phyloP scores from a whole-genome alignment of 1,140 invertebrate genomes.

The Musca domestica region DNA sequence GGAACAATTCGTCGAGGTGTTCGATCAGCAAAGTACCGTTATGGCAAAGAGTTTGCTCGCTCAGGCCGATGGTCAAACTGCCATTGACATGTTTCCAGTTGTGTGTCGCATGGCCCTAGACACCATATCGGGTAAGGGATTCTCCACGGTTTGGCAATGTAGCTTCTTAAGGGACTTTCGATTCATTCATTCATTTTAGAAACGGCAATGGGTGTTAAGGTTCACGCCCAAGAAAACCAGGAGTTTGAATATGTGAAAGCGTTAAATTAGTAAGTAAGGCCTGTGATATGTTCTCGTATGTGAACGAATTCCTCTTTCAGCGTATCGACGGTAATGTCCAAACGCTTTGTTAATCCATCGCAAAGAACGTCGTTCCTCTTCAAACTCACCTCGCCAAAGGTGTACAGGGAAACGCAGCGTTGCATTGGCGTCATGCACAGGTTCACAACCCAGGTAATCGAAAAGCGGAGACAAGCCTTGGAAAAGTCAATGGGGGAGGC shows the following conservation, averaged over 20 bases:
- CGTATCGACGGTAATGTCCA: slow-evolving; percentile 36
- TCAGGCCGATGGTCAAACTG: slow-evolving; percentile 32
- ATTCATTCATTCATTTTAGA: no score
- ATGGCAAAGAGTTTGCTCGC: slow-evolving; percentile 56
- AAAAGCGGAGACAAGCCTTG: slow-evolving; percentile 50
- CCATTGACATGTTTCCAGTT: slow-evolving; percentile 22
- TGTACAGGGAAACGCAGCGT: slow-evolving; percentile 56
- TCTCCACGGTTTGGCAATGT: slow-evolving; percentile 35
- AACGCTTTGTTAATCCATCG: slow-evolving; percentile 36
- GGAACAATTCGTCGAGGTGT: slow-evolving; percentile 70
- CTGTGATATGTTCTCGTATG: slow-evolving; percentile 45
- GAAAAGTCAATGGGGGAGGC: slow-evolving; percentile 34
- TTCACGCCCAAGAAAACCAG: slow-evolving; percentile 67
- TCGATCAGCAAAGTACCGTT: slow-evolving; percentile 63
- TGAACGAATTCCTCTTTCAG: slow-evolving; percentile 22
- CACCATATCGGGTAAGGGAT: slow-evolving; percentile 21
- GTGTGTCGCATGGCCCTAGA: slow-evolving; percentile 20
- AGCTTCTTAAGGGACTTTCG: slow-evolving; percentile 63
- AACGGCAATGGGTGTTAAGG: slow-evolving; percentile 74
- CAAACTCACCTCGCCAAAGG: slow-evolving; percentile 34
- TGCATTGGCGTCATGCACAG: slow-evolving; percentile 66
- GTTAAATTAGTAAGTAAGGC: slow-evolving; percentile 58
- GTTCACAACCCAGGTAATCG: slow-evolving; percentile 65
- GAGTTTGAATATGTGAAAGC: slow-evolving; percentile 69
- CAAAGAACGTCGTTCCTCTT: slow-evolving; percentile 34